Percentiles rank a stretch among this genome's conserved stretches.
These are phyloP conservation scores for Dendrocopos noguchii DNA, from an alignment of 2,113 vertebrate genomes.

Conservation along the genomic window DNA sequence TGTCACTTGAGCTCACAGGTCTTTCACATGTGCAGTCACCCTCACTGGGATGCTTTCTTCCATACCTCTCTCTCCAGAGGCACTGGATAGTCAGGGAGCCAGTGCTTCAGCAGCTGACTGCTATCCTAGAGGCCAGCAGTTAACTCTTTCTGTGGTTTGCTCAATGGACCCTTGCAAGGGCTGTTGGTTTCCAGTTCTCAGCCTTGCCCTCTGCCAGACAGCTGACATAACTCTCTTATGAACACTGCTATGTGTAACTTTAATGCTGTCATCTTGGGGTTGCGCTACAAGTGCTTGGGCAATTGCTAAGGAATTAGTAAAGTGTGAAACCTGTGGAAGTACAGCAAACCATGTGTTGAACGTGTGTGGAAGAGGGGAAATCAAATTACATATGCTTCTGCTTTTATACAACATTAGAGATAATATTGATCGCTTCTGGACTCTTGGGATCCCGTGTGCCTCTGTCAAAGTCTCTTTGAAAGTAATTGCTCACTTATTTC, in stretches of 20 bases:
- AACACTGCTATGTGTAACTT: neutral
- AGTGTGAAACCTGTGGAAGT: neutral
- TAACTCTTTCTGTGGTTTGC: neutral
- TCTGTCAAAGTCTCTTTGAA: neutral
- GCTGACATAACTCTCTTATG: neutral
- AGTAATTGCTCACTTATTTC: constrained; percentile 22
- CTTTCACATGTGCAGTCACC: neutral
- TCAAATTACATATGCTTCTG: neutral
- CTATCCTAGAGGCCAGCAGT: neutral
- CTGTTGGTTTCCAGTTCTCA: neutral
- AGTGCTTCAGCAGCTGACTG: neutral
- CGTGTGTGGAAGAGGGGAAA: neutral
- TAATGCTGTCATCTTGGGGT: neutral
- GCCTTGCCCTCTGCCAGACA: neutral
- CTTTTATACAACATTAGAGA: neutral
- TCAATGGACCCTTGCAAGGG: neutral
- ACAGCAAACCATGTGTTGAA: neutral
- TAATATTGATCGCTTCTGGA: neutral
- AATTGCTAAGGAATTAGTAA: neutral
- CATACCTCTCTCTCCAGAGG: neutral
- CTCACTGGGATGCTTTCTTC: neutral
- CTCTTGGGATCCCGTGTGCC: neutral
- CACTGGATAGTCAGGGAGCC: neutral
- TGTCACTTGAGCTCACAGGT: neutral
- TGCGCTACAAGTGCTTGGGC: rapidly evolving